Evolutionary conservation across 2,888 invertebrate genomes (phyloP), one percentile per base, ranked within the genome.

Genomic region (Nomada fucata): DNA sequence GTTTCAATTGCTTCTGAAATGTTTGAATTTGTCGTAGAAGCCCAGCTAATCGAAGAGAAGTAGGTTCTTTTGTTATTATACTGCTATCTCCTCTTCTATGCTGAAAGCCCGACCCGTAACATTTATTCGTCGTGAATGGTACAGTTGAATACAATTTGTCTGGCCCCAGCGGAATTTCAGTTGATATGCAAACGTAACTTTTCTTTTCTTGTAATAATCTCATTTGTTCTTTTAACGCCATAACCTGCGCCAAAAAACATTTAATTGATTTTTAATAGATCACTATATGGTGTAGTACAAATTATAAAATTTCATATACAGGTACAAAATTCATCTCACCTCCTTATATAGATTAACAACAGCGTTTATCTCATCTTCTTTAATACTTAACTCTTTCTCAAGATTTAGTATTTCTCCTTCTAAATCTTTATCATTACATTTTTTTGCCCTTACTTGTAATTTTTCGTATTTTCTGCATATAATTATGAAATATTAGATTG

Each of bases 361-460:
- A n/a, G 92, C 91, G 44, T 86, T 90, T 44, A 93, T 91, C 86
- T 93, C 93, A 60, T 92, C 90, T 79, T 93, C 92, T 83, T 93
- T 93, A 0, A 72, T 86, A 15, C 79, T 85, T 0, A 93, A 84
- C 50, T 91, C 90, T 69, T 88, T 89, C 65, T 93, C 93, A 26
- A 93, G 10, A 42, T 74, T 79, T n/a, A 75, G 50, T 10, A 92
- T 52, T 79, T 93, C 89, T 61, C 90, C 89, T 10, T 69, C 68
- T 59, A 91, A 59, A 3, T 82, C 64, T 63, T 90, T 88, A 64
- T 92, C 90, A 2, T 83, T 88, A 0, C 84, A 86, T 70, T 90
- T 91, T 50, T 90, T 89, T 26, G 76, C 60, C 44, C 90, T 84
- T 47, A 76, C 87, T 69, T 91, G 87, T 7, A 93, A 75, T 74